Evolutionary conservation across 2,797 vertebrate species (phyloP), one percentile per base, ranked within the genome.

Genomic region (Rhynchotus rufescens): DNA sequence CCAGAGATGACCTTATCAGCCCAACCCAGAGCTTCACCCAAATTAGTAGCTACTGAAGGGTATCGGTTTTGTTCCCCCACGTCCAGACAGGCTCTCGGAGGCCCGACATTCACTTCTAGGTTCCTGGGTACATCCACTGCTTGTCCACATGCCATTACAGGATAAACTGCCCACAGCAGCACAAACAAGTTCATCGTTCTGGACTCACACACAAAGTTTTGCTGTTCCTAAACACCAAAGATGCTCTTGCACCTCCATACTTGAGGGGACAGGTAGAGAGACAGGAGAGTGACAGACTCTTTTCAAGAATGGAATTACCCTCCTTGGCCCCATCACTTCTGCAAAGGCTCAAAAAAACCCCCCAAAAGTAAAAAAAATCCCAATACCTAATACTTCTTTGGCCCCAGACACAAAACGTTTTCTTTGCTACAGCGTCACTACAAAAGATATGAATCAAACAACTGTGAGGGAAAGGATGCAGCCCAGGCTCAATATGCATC

Each of bases 401-500:
- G 84, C 77, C 82, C 61, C n/a, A 71, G 67, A 82, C 74, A 85
- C 2, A 2, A 30, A 51, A 42, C 2, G 45, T 89, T 94, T 84
- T 36, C 88, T 89, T 71, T 81, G 85, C 2, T 45, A 93, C 64
- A 84, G 80, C 74, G 89, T 19, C 90, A 68, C 88, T 89, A 79
- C 1, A 0, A 88, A 93, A 88, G 57, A n/a, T 73, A 71, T 47
- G 77, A 32, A 77, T 92, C 93, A 94, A 94, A 89, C 90, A 92
- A 87, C 80, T 26, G 61, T 80, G 90, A 79, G 79, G 84, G 85
- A 91, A 84, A 89, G 72, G 90, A 90, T 80, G 92, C 93, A 94
- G 93, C 92, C 92, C 92, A 88, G 51, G 38, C 88, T 81, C 86
- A 87, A 88, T 21, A 74, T 0, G 3, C 77, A n/a, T 8, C 61